Percentiles rank a stretch among this genome's conserved stretches.
These are phyloP conservation scores for Tenebrio molitor DNA, from an alignment of 1,140 invertebrate species.

Conservation along the genomic window DNA sequence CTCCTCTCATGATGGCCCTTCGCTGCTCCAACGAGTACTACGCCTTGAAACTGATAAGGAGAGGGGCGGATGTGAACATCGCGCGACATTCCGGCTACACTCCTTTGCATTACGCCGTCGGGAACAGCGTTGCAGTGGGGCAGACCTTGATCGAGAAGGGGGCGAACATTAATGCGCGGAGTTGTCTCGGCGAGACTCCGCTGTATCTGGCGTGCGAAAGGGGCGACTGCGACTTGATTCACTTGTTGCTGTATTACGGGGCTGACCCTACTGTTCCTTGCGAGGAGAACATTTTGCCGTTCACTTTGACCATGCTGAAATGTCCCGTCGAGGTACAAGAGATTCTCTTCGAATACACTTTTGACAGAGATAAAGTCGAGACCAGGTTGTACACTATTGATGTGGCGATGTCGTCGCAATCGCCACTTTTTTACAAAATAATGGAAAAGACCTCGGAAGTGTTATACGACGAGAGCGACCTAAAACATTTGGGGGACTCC, in stretches of 20 bases:
- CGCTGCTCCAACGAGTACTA: not conserved
- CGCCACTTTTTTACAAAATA: no score
- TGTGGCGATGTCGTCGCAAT: no score
- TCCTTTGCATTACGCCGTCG: not conserved
- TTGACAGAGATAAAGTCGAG: not conserved
- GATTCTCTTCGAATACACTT: not conserved
- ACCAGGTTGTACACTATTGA: no score
- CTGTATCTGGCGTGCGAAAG: not conserved
- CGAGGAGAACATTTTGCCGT: not conserved
- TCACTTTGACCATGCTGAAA: not conserved
- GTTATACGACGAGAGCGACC: not conserved
- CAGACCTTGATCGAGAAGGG: not conserved
- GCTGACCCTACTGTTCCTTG: not conserved
- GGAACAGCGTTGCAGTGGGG: not conserved
- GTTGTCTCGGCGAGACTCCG: not conserved
- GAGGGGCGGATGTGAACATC: slow-evolving; percentile 1
- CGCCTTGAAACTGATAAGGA: not conserved
- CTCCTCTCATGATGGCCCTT: not conserved
- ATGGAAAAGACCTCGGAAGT: not conserved
- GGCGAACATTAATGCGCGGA: slow-evolving; percentile 3
- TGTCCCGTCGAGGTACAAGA: not conserved
- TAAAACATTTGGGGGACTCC: not conserved
- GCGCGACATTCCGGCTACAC: not conserved
- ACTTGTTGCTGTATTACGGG: not conserved
- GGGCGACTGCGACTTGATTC: not conserved